Evolutionary conservation across 2,888 invertebrate genomes (phyloP).

Genomic region (Pelosia muscerda): DNA sequence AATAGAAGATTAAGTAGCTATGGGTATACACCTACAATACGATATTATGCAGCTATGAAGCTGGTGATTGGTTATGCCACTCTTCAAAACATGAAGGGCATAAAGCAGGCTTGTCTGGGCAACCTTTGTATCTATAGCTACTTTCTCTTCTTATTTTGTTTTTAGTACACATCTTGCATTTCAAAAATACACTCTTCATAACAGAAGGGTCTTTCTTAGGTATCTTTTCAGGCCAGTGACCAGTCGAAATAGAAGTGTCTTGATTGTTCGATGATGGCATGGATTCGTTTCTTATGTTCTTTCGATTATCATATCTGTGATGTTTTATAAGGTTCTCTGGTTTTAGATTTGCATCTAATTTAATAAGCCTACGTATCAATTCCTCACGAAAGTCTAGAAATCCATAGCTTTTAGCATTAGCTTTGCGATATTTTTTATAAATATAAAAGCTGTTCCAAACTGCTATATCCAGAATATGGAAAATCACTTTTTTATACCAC

Average conservation of each 20-base stretch:
- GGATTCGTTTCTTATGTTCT: background rate
- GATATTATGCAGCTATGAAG: too few species aligned
- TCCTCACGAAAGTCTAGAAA: constrained; percentile 26
- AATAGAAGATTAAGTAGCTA: too few species aligned
- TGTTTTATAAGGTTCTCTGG: constrained; percentile 4
- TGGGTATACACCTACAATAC: too few species aligned
- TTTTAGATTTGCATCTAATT: constrained; percentile 7
- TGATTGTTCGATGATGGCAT: background rate
- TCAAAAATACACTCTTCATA: background rate
- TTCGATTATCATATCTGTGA: constrained; percentile 3
- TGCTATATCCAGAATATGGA: constrained; percentile 3
- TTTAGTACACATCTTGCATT: constrained; percentile 8
- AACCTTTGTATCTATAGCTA: constrained; percentile 38
- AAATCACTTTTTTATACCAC: constrained; percentile 25
- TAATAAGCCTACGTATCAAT: background rate
- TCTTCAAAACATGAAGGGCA: constrained; percentile 41
- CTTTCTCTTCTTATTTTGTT: constrained; percentile 32
- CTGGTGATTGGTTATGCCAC: constrained; percentile 28
- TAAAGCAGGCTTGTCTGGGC: constrained; percentile 34
- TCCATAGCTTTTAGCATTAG: constrained; percentile 7
- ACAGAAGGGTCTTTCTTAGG: constrained; percentile 9
- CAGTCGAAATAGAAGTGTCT: constrained; percentile 1
- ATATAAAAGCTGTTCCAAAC: constrained; percentile 11
- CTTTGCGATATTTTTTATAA: background rate
- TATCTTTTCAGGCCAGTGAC: constrained; percentile 17